These are phyloP conservation scores for Falco berigora DNA, from an alignment of 2,797 vertebrate species.

Conservation along the genomic window DNA sequence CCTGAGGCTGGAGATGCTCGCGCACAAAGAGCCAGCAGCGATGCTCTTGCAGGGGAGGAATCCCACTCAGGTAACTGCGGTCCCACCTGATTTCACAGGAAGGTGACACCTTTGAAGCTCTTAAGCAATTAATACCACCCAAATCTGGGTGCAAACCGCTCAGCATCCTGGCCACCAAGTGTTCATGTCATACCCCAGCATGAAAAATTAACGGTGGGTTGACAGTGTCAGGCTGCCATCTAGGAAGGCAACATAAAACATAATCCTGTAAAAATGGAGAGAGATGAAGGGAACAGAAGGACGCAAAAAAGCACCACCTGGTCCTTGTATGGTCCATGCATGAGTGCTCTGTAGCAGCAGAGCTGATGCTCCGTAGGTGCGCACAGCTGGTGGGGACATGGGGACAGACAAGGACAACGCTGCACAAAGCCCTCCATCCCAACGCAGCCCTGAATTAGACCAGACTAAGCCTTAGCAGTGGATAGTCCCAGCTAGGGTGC, in stretches of 20 bases:
- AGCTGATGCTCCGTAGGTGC: neutral
- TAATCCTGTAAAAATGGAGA: neutral
- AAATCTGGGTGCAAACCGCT: neutral
- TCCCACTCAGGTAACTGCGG: neutral
- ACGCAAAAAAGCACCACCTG: neutral
- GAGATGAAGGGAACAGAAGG: neutral
- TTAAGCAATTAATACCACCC: neutral
- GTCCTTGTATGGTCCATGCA: neutral
- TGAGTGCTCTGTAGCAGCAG: neutral
- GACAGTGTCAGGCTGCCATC: neutral
- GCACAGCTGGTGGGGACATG: accelerated
- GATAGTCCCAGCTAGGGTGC: neutral
- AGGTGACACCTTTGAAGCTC: neutral
- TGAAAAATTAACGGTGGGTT: neutral
- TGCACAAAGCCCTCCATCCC: neutral
- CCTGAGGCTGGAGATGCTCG: neutral
- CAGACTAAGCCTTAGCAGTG: neutral
- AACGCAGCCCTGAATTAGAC: neutral
- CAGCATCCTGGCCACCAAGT: neutral
- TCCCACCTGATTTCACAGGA: neutral
- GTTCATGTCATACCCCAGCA: accelerated
- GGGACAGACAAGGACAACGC: neutral
- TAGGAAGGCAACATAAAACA: accelerated
- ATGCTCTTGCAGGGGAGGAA: neutral
- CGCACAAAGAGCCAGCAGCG: accelerated